These are phyloP conservation scores for Triops longicaudatus DNA, from an alignment of 1,140 invertebrate genomes.

Conservation along the genomic window DNA sequence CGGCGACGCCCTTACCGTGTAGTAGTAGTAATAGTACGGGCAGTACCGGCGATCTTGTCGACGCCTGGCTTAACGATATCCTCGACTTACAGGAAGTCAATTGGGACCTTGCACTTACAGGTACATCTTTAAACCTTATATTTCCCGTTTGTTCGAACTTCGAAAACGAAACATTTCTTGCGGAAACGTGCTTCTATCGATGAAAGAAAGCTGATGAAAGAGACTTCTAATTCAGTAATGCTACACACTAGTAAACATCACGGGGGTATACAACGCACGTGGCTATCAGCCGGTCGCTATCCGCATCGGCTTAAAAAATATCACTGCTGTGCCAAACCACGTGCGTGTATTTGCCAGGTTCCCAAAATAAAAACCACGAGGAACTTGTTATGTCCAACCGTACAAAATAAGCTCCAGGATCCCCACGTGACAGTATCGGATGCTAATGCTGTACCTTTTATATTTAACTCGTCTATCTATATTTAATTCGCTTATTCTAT, in stretches of 20 bases:
- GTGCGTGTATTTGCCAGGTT: background rate
- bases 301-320: too few species aligned
- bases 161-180: too few species aligned
- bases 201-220: too few species aligned
- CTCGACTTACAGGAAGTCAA: background rate
- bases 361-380: background rate
- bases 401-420: background rate
- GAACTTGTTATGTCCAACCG: background rate
- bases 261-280: too few species aligned
- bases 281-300: too few species aligned
- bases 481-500: too few species aligned
- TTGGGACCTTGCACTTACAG: background rate
- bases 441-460: background rate
- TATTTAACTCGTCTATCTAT: too few species aligned
- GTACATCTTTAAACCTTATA: background rate
- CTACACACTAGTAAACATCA: too few species aligned
- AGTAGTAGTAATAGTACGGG: conserved; percentile 1
- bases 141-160: too few species aligned
- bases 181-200: too few species aligned
- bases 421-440: background rate
- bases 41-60: conserved; percentile 9
- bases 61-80: conserved; percentile 6
- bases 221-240: too few species aligned
- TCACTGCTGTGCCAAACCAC: background rate
- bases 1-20: conserved; percentile 4